Percentiles rank a stretch among this genome's conserved stretches.
Evolutionary conservation across 2,797 vertebrate genomes (phyloP).

Genomic region (Crypturellus tataupa): DNA sequence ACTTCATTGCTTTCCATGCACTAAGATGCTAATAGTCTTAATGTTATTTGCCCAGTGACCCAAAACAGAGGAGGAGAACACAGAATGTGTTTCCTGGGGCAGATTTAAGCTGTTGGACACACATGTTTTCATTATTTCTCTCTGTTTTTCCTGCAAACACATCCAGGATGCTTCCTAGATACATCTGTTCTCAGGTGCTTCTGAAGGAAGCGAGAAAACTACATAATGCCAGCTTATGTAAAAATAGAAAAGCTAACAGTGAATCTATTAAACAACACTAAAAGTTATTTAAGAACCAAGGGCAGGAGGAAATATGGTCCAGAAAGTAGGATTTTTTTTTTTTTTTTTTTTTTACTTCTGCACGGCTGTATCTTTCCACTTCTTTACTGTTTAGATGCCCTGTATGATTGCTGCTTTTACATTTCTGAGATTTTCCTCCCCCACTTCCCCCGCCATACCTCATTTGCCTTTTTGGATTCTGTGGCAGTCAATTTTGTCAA

Average conservation of each 20-base stretch:
- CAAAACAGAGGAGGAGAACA: not conserved
- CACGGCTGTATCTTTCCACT: not conserved
- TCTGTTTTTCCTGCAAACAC: not conserved
- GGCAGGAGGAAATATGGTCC: not conserved
- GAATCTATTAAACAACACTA: slow-evolving; percentile 9
- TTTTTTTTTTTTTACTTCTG: not conserved
- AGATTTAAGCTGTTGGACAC: not conserved
- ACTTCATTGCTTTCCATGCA: not conserved
- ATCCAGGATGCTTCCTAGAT: not conserved
- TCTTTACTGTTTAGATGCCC: not conserved
- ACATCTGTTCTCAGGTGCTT: not conserved
- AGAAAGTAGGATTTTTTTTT: not conserved
- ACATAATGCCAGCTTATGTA: slow-evolving; percentile 1
- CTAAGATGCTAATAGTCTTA: not conserved
- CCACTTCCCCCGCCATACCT: not conserved
- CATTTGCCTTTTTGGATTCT: slow-evolving; percentile 40
- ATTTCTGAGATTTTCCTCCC: slow-evolving; percentile 28
- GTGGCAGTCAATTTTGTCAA: slow-evolving; percentile 4
- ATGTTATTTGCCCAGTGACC: not conserved
- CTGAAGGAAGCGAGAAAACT: not conserved
- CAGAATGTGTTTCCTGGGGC: not conserved
- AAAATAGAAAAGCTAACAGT: not conserved
- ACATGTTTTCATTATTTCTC: not conserved
- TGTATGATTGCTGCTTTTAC: slow-evolving; percentile 30
- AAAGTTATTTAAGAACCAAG: slow-evolving; percentile 41